Conservation (phyloP, 2,797 vertebrate genomes). For the Pelobates cultripes region DNA sequence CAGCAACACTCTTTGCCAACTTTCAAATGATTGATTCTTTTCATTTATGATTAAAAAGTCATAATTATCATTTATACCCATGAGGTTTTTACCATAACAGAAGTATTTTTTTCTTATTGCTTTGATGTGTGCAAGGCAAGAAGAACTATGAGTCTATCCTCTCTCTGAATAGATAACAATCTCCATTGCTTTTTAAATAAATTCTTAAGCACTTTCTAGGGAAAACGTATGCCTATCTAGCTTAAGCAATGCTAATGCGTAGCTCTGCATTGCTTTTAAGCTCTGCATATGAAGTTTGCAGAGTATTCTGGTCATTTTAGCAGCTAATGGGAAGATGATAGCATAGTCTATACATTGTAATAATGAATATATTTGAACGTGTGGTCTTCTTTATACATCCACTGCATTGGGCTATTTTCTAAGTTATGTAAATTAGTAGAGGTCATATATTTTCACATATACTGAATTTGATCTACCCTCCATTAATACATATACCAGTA, state of each 20-base stretch:
- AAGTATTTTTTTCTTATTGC: conserved; percentile 30
- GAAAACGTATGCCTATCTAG: conserved; percentile 17
- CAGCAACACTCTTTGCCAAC: conserved; percentile 29
- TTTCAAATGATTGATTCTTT: conserved; percentile 51
- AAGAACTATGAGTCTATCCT: conserved; percentile 21
- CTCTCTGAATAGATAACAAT: conserved; percentile 46
- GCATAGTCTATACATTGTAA: conserved; percentile 7
- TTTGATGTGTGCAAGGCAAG: conserved; percentile 45
- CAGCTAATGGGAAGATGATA: conserved; percentile 1
- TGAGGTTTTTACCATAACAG: conserved; percentile 48
- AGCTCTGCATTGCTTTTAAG: not conserved
- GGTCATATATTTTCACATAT: too few relatives aligned
- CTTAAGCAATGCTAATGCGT: conserved; percentile 37
- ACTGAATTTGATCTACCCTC: too few relatives aligned
- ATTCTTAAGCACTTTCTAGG: conserved; percentile 46
- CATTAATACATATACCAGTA: too few relatives aligned
- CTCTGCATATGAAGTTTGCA: not conserved
- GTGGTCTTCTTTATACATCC: conserved; percentile 5
- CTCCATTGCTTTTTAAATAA: conserved; percentile 48
- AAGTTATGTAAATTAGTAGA: too few relatives aligned
- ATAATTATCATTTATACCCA: conserved; percentile 54
- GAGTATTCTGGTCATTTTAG: conserved; percentile 3
- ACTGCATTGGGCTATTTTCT: not conserved
- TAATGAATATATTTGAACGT: not conserved
- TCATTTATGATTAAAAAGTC: conserved; percentile 56